These are phyloP conservation scores for Drosophila subsilvestris DNA, from an alignment of 2,888 invertebrate species.

Conservation along the genomic window DNA sequence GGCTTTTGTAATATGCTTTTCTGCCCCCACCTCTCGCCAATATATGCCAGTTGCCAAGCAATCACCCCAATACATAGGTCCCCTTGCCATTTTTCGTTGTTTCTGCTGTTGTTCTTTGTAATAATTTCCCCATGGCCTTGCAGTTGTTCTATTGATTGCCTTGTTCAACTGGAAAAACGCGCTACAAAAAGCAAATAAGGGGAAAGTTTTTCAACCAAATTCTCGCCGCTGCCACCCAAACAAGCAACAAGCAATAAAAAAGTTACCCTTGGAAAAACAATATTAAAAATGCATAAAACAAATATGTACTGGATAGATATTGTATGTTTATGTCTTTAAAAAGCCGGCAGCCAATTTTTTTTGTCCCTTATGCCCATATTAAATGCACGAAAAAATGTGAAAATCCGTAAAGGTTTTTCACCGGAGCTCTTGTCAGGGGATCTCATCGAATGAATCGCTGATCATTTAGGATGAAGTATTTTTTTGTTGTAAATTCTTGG, in stretches of 20 bases:
- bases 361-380: conserved; percentile 10
- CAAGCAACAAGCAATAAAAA: conserved; percentile 24
- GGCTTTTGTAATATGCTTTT: conserved; percentile 49
- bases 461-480: background rate
- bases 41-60: background rate
- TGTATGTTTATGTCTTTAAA: conserved; percentile 11
- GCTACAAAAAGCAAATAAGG: conserved; percentile 25
- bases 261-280: conserved; percentile 37
- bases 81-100: conserved; percentile 2
- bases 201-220: conserved; percentile 6
- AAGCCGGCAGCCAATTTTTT: conserved; percentile 17
- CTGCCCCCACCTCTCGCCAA: background rate
- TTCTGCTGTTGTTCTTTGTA: conserved; percentile 36
- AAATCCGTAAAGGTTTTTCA: conserved; percentile 7
- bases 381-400: conserved; percentile 22
- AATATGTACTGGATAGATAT: conserved; percentile 14
- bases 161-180: conserved; percentile 56
- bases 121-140: conserved; percentile 49
- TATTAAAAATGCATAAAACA: conserved; percentile 50
- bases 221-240: background rate
- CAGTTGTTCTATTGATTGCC: conserved; percentile 62
- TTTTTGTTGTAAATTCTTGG: background rate
- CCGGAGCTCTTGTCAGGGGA: conserved; percentile 2
- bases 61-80: background rate
- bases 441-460: conserved; percentile 1